These are phyloP conservation scores for Unio pictorum DNA, from an alignment of 2,888 invertebrate species.

Conservation along the genomic window DNA sequence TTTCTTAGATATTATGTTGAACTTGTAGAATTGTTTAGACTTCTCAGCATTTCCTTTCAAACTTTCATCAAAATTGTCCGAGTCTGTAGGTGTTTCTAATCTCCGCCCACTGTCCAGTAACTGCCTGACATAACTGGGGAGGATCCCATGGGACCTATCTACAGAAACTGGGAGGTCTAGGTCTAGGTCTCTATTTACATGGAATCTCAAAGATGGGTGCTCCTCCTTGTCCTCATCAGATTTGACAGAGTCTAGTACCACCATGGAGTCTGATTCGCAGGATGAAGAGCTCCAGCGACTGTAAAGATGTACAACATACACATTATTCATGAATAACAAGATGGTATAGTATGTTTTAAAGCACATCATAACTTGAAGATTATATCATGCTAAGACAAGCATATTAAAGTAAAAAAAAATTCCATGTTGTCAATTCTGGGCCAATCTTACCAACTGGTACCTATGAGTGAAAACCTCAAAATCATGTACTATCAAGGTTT, in stretches of 20 bases:
- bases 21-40: conserved; percentile 80
- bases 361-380: no score
- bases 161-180: conserved; percentile 28
- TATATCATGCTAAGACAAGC: no score
- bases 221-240: conserved; percentile 38
- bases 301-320: conserved; percentile 2
- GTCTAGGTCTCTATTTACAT: conserved; percentile 22
- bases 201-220: conserved; percentile 9
- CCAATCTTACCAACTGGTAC: no score
- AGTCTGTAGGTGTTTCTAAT: conserved; percentile 48
- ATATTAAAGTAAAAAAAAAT: no score
- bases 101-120: conserved; percentile 45
- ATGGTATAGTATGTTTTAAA: no score
- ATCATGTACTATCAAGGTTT: no score
- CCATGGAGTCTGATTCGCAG: conserved; percentile 70
- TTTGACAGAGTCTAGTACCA: conserved; percentile 69
- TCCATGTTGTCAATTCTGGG: no score
- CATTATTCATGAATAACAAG: not conserved
- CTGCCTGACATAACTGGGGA: conserved; percentile 53
- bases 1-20: conserved; percentile 78
- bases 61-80: conserved; percentile 52
- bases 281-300: conserved; percentile 53
- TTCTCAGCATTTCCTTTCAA: conserved; percentile 65
- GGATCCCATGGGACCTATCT: conserved; percentile 17
- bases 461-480: no score